These are phyloP conservation scores for Cydia pomonella DNA, from an alignment of 1,140 invertebrate species.

Conservation along the genomic window DNA sequence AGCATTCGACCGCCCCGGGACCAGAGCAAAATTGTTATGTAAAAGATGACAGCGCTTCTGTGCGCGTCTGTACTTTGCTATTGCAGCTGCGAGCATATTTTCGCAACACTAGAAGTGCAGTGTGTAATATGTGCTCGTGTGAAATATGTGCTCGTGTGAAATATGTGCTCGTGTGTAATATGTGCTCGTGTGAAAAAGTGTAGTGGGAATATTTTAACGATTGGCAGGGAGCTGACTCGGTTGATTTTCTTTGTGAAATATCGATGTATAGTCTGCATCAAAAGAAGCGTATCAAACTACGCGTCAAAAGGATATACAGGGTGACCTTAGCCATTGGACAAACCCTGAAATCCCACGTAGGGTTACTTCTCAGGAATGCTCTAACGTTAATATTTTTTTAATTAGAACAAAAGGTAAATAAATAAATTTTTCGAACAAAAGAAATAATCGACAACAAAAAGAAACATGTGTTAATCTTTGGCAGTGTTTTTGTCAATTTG, in stretches of 20 bases:
- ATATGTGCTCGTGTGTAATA: not conserved
- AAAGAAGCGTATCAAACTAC: too few relatives aligned
- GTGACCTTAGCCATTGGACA: too few relatives aligned
- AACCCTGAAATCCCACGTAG: too few relatives aligned
- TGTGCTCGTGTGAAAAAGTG: not conserved
- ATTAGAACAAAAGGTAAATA: too few relatives aligned
- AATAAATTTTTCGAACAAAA: too few relatives aligned
- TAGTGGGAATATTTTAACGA: not conserved
- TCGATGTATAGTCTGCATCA: not conserved
- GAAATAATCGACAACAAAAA: too few relatives aligned
- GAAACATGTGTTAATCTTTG: too few relatives aligned
- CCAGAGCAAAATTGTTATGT: slow-evolving; percentile 32
- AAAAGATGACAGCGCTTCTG: slow-evolving; percentile 35
- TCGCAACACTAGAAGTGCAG: not conserved
- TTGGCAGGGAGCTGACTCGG: not conserved
- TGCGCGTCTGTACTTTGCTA: slow-evolving; percentile 10
- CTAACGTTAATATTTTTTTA: too few relatives aligned
- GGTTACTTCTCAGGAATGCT: too few relatives aligned
- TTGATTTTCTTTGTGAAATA: not conserved
- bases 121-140: not conserved
- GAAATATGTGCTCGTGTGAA: not conserved
- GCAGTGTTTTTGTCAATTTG: too few relatives aligned
- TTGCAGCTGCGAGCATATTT: slow-evolving; percentile 14
- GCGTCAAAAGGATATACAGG: too few relatives aligned
- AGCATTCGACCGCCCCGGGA: slow-evolving; percentile 26